Conservation (phyloP, 2,888 invertebrate species). For the Conus canariensis region DNA sequence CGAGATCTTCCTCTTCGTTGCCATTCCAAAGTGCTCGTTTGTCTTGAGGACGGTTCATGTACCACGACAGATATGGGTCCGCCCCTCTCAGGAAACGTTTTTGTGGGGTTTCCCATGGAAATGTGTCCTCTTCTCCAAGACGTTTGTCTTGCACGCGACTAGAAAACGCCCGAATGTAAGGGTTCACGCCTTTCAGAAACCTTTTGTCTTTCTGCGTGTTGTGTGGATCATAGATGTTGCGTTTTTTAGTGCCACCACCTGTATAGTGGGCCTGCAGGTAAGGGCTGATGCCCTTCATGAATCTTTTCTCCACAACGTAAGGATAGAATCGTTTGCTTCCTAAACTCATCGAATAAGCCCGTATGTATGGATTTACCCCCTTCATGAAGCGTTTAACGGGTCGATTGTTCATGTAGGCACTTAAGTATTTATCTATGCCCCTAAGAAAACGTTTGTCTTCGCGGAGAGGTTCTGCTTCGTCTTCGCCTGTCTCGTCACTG, state of each 20-base stretch:
- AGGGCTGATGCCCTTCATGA: slow-evolving; percentile 40
- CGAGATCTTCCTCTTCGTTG: not conserved
- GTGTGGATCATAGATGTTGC: not conserved
- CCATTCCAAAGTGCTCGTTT: not conserved
- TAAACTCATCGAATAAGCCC: not conserved
- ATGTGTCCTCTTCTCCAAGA: not conserved
- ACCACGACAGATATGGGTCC: not conserved
- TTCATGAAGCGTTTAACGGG: slow-evolving; percentile 39
- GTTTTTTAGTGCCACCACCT: slow-evolving; percentile 8
- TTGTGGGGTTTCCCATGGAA: not conserved
- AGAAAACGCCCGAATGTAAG: slow-evolving; percentile 27
- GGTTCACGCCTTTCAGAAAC: slow-evolving; percentile 43
- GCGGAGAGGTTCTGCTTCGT: not conserved
- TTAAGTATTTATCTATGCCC: slow-evolving; percentile 33
- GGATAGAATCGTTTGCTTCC: not conserved
- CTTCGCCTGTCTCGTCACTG: not conserved
- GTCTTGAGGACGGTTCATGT: not conserved
- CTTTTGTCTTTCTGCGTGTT: slow-evolving; percentile 18
- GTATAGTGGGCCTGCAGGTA: slow-evolving; percentile 19
- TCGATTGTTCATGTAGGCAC: not conserved
- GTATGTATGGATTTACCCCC: slow-evolving; percentile 36
- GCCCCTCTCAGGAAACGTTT: slow-evolving; percentile 23
- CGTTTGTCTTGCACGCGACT: not conserved
- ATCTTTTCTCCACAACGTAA: slow-evolving; percentile 28
- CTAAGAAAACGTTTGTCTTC: slow-evolving; percentile 42